Base-by-base conservation (phyloP, 2,797 vertebrate genomes). In the Oreortyx pictus region DNA sequence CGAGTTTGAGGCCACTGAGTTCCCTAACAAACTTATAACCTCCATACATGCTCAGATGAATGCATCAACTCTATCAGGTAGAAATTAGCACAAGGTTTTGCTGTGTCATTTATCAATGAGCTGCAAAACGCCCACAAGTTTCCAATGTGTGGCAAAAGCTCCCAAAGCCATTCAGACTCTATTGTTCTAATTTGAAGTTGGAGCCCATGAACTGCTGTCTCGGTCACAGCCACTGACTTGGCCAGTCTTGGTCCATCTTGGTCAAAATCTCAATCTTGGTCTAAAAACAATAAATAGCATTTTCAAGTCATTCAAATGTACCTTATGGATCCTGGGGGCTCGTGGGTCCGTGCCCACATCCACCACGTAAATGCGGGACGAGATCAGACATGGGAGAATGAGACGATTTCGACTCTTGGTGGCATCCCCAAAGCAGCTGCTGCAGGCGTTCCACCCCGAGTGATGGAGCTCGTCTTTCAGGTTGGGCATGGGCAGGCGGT, bases 401-500 rank as follows among this genome's bases (percentile, higher is more conserved):
- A 99, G 98, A 6, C 97, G 97, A 95, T 98, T 97, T 7, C 99
- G 97, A 0, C 83, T 97, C 97, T 98, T 99, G 56, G 98, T 96
- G 59, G 95, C 12, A n/a, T 99, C 98, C 1, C 96, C 97, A 1
- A 98, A 98, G 97, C 99, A 99, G 96, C 99, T 99, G 98, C 99
- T 99, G 94, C 99, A 99, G 73, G 98, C 95, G 27, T 99, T 99
- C 99, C 99, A 99, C 5, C 99, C 99, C 0, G 98, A 98, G 93
- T 99, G 99, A 49, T 99, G 99, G 12, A 99, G 98, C 95, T 99
- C 99, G 0, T 99, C 99, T 1, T 97, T 95, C 3, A 98, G 93
- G 94, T 99, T 97, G 1, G 98, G 99, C 98, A 99, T 98, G 27
- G 98, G 97, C 90, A 99, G 97, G 37, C 99, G 98, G 86, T 99